phyloP scores from a whole-genome alignment of 2,888 invertebrate genomes.

The Euplagia quadripunctaria region DNA sequence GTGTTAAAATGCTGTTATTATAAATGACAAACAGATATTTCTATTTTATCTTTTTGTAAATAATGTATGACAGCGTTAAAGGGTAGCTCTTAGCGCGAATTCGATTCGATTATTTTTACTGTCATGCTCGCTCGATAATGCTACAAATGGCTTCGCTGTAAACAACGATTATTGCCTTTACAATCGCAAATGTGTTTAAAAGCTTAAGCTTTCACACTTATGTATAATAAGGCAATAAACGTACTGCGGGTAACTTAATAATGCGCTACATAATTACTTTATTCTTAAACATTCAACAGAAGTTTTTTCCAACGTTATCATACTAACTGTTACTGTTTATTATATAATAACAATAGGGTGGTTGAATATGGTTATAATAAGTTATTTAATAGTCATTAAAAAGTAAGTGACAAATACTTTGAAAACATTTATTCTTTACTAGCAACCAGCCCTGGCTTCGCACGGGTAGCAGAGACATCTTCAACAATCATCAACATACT shows the following conservation, averaged over 20 bases:
- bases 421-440: too few relatives aligned
- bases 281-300: not conserved
- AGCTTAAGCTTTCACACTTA: slow-evolving; percentile 16
- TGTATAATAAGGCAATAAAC: slow-evolving; percentile 24
- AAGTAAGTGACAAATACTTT: too few relatives aligned
- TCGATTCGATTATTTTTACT: not conserved
- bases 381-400: too few relatives aligned
- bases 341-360: too few relatives aligned
- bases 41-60: slow-evolving; percentile 16
- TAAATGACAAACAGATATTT: too few relatives aligned
- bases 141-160: slow-evolving; percentile 1
- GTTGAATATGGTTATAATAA: too few relatives aligned
- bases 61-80: slow-evolving; percentile 24
- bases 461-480: too few relatives aligned
- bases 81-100: slow-evolving; percentile 27
- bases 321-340: too few relatives aligned
- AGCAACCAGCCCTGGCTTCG: too few relatives aligned
- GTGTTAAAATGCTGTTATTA: too few relatives aligned
- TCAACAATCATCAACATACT: too few relatives aligned
- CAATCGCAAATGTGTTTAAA: not conserved
- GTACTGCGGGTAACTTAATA: not conserved
- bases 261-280: not conserved
- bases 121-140: not conserved
- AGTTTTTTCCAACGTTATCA: not conserved
- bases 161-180: not conserved